Evolutionary conservation across 2,797 vertebrate species (phyloP).

Genomic region (Falco cherrug): DNA sequence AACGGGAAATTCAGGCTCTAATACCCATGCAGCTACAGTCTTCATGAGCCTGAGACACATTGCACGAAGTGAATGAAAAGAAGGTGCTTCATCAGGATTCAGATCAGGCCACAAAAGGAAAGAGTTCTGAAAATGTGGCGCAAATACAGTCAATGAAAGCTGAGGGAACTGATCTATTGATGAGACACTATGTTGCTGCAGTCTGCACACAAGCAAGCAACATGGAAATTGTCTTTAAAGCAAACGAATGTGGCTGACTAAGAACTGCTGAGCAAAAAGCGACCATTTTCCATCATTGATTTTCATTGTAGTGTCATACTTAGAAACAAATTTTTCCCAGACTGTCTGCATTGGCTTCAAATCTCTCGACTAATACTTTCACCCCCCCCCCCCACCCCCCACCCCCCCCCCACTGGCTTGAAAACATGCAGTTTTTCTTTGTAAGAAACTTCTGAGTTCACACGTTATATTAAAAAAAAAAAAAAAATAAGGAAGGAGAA

Average conservation of each 20-base stretch:
- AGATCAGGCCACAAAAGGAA: neutral
- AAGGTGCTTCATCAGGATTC: neutral
- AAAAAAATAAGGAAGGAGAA: rapidly evolving
- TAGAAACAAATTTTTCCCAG: neutral
- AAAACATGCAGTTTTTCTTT: neutral
- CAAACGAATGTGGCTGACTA: neutral
- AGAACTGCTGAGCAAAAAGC: neutral
- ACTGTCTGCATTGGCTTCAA: neutral
- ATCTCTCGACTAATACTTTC: neutral
- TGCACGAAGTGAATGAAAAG: neutral
- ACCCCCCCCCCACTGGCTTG: neutral
- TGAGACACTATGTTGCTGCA: neutral
- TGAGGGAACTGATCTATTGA: neutral
- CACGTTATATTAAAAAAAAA: neutral
- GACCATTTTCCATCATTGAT: neutral
- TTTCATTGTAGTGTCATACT: neutral
- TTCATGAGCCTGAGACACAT: neutral
- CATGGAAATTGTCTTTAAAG: neutral
- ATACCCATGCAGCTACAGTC: neutral
- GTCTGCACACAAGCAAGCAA: neutral
- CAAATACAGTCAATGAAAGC: neutral
- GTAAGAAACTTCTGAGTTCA: neutral
- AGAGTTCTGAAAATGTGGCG: neutral
- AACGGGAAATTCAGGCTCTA: neutral
- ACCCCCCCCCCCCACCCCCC: too few species aligned